Base-by-base conservation (phyloP, 2,888 invertebrate species). In the Amiota mariae region DNA sequence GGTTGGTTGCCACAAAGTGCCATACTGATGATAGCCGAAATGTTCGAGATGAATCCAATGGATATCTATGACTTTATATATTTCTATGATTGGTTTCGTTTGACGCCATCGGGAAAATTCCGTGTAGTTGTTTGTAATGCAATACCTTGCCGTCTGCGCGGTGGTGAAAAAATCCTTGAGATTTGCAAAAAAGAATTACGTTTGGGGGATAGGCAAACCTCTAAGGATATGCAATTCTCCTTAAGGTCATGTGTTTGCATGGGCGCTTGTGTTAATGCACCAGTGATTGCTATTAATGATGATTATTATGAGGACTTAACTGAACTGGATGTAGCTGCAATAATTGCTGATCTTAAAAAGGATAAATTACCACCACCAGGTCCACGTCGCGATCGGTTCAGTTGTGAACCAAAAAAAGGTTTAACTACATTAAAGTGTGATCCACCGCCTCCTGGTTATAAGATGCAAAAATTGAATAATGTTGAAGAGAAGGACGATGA, bases 1-100 rank as follows among this genome's bases (percentile, higher is more conserved):
- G 82, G 85, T 10, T 85, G 82, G 82, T 72, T 82, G 36, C 80
- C 82, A 20, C 76, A 85, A 68, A 73, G 83, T 2, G 83, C 85
- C 24, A 75, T 82, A 0, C 51, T 71, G 0, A 24, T 71, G 0
- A 82, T 82, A n/a, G 79, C 83, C 18, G 57, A 76, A 4, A 20
- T 77, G 70, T 48, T 85, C 0, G 72, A 79, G 49, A 15, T 80
- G 1, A 77, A 77, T 2, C 75, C 78, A 1, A 78, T 77, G 56
- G 73, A 57, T 8, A 83, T 75, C 2, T 85, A 73, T 74, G 72
- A 85, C 56, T 76, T 77, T 46, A 79, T 80, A 51, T 67, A 56
- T n/a, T 83, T 74, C 59, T 85, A 85, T 63, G 71, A 71, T 15
- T 78, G 79, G 79, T 81, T 85, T 36, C 66, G 74, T 20, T 51